phyloP scores from a whole-genome alignment of 2,797 vertebrate genomes.

The Halcyon leucocephala region DNA sequence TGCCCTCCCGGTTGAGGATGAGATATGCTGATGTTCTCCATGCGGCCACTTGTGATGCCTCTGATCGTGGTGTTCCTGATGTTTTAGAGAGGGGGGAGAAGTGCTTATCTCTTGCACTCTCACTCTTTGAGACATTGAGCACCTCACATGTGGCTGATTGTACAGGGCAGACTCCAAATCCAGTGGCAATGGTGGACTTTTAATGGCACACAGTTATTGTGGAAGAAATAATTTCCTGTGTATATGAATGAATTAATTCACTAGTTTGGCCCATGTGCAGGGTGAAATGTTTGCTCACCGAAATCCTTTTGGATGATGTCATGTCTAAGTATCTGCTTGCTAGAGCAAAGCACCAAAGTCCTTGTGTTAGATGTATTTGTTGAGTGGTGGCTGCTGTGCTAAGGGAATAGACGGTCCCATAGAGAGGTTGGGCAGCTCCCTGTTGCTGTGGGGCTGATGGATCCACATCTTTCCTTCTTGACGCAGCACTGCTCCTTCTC shows the following conservation, averaged over 20 bases:
- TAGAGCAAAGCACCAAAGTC: conserved; percentile 53
- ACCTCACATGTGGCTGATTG: rapidly evolving
- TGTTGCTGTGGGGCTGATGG: neutral
- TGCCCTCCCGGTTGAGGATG: neutral
- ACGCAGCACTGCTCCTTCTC: neutral
- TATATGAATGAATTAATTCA: neutral
- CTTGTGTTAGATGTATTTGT: neutral
- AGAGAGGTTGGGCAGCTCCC: neutral
- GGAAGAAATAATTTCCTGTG: conserved; percentile 46
- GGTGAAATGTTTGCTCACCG: neutral
- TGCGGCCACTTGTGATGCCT: neutral
- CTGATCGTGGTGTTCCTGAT: rapidly evolving
- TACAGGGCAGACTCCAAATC: neutral
- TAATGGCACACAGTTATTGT: conserved; percentile 24
- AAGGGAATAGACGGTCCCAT: rapidly evolving
- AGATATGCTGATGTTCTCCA: rapidly evolving
- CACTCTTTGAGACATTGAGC: neutral
- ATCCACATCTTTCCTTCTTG: neutral
- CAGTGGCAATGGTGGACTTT: neutral
- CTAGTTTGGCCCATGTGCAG: neutral
- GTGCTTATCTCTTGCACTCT: rapidly evolving
- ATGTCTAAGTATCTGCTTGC: conserved; percentile 63
- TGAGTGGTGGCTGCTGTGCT: neutral
- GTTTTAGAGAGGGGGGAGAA: neutral
- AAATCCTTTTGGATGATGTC: conserved; percentile 65